Conservation (phyloP, 2,888 invertebrate genomes). For the Eristalis arbustorum region DNA sequence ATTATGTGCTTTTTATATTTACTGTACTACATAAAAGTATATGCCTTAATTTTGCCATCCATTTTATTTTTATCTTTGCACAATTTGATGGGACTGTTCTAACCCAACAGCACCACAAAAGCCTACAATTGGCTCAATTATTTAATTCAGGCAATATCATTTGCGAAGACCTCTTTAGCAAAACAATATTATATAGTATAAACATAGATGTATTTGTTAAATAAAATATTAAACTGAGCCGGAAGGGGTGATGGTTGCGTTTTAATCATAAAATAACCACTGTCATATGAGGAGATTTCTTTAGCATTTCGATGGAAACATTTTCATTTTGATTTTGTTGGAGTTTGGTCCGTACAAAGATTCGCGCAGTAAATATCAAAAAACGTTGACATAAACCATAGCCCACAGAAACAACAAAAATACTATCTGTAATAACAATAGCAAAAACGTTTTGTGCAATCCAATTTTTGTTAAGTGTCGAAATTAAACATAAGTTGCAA, state of each 20-base stretch:
- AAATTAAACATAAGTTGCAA: constrained; percentile 1
- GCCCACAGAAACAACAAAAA: constrained; percentile 25
- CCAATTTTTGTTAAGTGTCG: background rate
- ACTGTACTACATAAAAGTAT: constrained; percentile 51
- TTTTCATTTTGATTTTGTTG: constrained; percentile 66
- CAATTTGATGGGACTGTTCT: constrained; percentile 29
- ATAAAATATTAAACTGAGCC: constrained; percentile 68
- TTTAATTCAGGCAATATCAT: constrained; percentile 77
- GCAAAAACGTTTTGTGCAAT: background rate
- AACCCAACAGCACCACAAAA: constrained; percentile 45
- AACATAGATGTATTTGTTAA: constrained; percentile 40
- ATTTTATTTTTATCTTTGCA: constrained; percentile 43
- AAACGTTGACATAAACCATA: constrained; percentile 32
- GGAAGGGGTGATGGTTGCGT: constrained; percentile 74
- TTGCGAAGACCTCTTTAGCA: constrained; percentile 73
- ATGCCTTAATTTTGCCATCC: constrained; percentile 47
- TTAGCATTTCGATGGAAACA: constrained; percentile 53
- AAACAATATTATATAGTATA: constrained; percentile 71
- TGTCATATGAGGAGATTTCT: constrained; percentile 41
- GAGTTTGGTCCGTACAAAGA: constrained; percentile 60
- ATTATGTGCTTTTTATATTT: constrained; percentile 63
- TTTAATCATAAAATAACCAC: constrained; percentile 50
- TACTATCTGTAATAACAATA: background rate
- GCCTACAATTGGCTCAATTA: constrained; percentile 78
- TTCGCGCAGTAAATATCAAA: constrained; percentile 47